Evolutionary conservation across 1,140 invertebrate species (phyloP), one percentile per base, ranked within the genome.

Genomic region (Drosophila lini): DNA sequence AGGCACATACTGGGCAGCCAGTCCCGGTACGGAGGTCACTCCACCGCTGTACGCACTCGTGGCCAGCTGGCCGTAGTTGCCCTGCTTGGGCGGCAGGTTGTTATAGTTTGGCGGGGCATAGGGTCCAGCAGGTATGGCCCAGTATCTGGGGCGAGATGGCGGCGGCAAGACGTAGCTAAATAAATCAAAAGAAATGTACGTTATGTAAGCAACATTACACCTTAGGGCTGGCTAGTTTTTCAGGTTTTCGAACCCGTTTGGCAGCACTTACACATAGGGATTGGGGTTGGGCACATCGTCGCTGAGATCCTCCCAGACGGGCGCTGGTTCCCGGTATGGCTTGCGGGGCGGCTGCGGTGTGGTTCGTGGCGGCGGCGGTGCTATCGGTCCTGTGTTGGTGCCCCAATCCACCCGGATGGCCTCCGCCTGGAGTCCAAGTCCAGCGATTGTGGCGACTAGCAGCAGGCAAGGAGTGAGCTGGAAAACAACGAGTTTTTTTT

Each of bases 281-380:
- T 94, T 93, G 64, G 94, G 94, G 89, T 94, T 94, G 44, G 94
- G 94, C 45, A 93, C 88, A 70, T 94, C 94, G 70, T 93, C 91
- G 22, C 90, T 89, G 64, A 93, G 91, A 81, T 94, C 93, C 81
- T 94, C 94, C 94, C 94, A 94, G 16, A 94, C 94, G 3, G 94
- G 93, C 65, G 94, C 94, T 4, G 94, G 94, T 25, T 83, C 91
- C 22, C 94, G 92, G 79, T 92, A 94, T 31, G 94, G 94, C 82
- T 91, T 92, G 32, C 90, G 78, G 7, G 93, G 92, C 55, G 91
- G 92, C 48, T 80, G 53, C 31, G 93, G 93, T 36, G 93, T 92
- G 36, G 83, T 89, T 56, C 93, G 93, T 48, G 93, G 91, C 16
- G 92, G 82, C 25, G 93, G 93, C 11, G 94, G 94, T 73, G 92